phyloP scores from a whole-genome alignment of 2,113 vertebrate species.

The Syngnathus floridae region DNA sequence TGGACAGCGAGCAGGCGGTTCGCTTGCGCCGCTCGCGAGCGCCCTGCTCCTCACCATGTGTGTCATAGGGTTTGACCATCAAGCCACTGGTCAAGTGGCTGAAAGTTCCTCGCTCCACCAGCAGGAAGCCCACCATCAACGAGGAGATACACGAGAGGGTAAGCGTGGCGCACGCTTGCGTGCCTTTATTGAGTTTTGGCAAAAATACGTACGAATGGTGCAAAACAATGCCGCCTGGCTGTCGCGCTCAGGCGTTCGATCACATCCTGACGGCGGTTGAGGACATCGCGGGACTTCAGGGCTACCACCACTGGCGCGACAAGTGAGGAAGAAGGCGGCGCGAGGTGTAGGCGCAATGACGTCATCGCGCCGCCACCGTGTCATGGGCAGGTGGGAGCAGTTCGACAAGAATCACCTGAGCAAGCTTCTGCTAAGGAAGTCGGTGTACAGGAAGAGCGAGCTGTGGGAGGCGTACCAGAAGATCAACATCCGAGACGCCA shows the following conservation, averaged over 20 bases:
- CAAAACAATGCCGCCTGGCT: too few relatives aligned
- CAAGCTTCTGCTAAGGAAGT: slow-evolving; percentile 87
- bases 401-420: slow-evolving; percentile 97
- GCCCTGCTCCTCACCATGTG: not conserved
- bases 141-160: slow-evolving; percentile 95
- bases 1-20: too few relatives aligned
- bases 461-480: slow-evolving; percentile 98
- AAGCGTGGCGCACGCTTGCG: slow-evolving; percentile 25
- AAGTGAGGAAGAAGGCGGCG: slow-evolving; percentile 70
- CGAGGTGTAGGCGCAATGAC: not conserved
- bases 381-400: slow-evolving; percentile 84
- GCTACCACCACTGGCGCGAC: slow-evolving; percentile 97
- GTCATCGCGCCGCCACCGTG: not conserved
- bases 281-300: slow-evolving; percentile 91
- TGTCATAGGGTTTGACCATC: slow-evolving; percentile 87
- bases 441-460: slow-evolving; percentile 88
- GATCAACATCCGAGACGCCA: slow-evolving; percentile 93
- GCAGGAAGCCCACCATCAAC: slow-evolving; percentile 90
- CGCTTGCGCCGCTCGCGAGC: not conserved
- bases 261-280: slow-evolving; percentile 95
- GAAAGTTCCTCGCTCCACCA: slow-evolving; percentile 90
- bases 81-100: slow-evolving; percentile 94
- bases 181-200: not conserved
- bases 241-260: slow-evolving; percentile 79
- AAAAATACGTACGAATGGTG: too few relatives aligned